Percentiles rank a stretch among this genome's conserved stretches.
Evolutionary conservation across 2,797 vertebrate species (phyloP).

Genomic region (Cyclopterus lumpus): DNA sequence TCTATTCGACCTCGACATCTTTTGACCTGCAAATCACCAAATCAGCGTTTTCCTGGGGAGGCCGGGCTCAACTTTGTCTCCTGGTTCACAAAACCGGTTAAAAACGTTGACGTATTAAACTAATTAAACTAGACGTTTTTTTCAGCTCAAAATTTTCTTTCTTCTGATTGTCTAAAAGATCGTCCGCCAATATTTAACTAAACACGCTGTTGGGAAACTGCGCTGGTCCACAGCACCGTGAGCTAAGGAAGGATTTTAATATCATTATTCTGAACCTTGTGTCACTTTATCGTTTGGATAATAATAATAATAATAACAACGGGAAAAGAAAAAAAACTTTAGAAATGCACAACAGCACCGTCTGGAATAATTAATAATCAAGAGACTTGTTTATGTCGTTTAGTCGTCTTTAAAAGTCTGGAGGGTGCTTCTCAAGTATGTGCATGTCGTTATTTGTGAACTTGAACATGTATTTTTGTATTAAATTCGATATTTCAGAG

Average conservation of each 20-base stretch:
- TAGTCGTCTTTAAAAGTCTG: not conserved
- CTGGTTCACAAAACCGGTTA: not conserved
- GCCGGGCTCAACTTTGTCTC: not conserved
- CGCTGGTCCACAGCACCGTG: not conserved
- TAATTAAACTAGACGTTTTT: no score
- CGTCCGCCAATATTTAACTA: not conserved
- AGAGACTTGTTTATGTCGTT: not conserved
- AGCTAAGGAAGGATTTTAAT: no score
- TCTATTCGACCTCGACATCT: not conserved
- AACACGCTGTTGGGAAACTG: not conserved
- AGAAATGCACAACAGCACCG: not conserved
- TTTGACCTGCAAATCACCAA: not conserved
- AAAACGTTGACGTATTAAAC: not conserved
- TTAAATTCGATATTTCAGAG: not conserved
- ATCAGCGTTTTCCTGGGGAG: not conserved
- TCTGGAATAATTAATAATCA: not conserved
- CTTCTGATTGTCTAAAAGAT: slow-evolving; percentile 16
- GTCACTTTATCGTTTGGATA: not conserved
- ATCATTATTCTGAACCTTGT: not conserved
- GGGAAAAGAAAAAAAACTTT: slow-evolving; percentile 3
- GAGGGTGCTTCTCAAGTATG: not conserved
- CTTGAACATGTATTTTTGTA: not conserved
- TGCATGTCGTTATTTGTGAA: not conserved
- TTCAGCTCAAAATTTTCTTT: no score
- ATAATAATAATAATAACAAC: no score